A percentile compares a stretch with the other conserved stretches of the same genome.
These are phyloP conservation scores for Antheraea mylitta DNA, from an alignment of 1,140 invertebrate genomes.

Conservation along the genomic window DNA sequence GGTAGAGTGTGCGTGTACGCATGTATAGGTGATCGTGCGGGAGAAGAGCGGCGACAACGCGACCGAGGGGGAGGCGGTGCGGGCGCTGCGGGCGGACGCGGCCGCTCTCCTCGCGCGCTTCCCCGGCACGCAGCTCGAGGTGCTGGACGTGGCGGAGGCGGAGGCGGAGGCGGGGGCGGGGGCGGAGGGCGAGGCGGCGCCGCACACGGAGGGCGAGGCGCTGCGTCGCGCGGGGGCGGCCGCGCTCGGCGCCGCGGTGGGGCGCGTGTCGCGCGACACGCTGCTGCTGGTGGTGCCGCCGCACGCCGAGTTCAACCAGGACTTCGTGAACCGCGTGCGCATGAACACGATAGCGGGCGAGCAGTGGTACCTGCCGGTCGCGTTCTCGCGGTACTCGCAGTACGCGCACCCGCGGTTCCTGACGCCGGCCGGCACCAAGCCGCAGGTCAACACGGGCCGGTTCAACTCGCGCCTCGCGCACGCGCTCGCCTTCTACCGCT, in stretches of 20 bases:
- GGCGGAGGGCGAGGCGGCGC: not conserved
- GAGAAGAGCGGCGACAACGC: conserved; percentile 8
- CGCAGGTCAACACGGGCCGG: conserved; percentile 86
- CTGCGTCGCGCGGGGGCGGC: conserved; percentile 84
- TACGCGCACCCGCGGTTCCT: conserved; percentile 81
- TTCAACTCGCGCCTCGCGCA: conserved; percentile 86
- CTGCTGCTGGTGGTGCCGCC: conserved; percentile 84
- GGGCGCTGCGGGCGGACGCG: conserved; percentile 10
- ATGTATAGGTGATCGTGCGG: conserved; percentile 13
- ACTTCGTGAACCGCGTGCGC: conserved; percentile 91
- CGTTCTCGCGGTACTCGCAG: conserved; percentile 85
- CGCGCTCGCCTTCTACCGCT: conserved; percentile 88
- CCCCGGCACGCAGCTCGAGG: conserved; percentile 20
- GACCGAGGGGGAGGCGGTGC: conserved; percentile 14
- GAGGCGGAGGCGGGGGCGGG: not conserved
- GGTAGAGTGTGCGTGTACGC: too few species aligned
- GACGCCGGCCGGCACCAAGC: conserved; percentile 75
- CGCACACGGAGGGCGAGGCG: conserved; percentile 49
- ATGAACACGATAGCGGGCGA: conserved; percentile 91
- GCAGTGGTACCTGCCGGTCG: conserved; percentile 90
- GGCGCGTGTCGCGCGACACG: conserved; percentile 76
- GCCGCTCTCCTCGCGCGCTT: conserved; percentile 13
- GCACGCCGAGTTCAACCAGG: conserved; percentile 84
- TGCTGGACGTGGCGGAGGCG: conserved; percentile 9
- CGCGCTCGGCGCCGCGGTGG: conserved; percentile 86